Conservation (phyloP, 2,888 invertebrate species). For the Apotomis betuletana region DNA sequence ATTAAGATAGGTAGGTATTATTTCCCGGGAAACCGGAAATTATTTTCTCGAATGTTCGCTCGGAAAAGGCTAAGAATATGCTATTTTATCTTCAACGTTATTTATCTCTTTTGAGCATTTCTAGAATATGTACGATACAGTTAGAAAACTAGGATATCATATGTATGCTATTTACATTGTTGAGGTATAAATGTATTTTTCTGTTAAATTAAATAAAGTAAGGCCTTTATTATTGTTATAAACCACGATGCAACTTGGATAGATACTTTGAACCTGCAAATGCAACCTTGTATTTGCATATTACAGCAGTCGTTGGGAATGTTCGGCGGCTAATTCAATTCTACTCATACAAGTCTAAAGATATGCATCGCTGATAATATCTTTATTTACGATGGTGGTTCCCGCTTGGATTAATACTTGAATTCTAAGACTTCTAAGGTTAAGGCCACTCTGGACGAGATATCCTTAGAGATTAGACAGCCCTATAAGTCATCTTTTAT, state of each 20-base stretch:
- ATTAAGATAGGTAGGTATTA: no score
- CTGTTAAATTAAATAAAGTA: no score
- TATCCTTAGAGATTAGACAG: not conserved
- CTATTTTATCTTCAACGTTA: no score
- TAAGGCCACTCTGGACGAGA: not conserved
- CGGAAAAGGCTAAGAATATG: no score
- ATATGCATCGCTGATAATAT: not conserved
- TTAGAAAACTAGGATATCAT: not conserved
- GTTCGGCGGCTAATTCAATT: not conserved
- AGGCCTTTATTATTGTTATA: not conserved
- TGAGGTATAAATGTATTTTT: not conserved
- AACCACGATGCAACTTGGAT: not conserved
- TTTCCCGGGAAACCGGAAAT: no score
- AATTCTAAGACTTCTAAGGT: not conserved
- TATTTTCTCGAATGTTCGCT: no score
- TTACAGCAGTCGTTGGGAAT: not conserved
- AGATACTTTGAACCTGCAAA: not conserved
- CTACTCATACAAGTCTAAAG: not conserved
- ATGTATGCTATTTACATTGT: not conserved
- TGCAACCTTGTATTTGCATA: not conserved
- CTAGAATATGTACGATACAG: not conserved
- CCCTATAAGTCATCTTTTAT: not conserved
- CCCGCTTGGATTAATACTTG: not conserved
- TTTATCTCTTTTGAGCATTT: no score
- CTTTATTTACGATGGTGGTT: not conserved